A percentile compares a stretch with the other conserved stretches of the same genome.
These are phyloP conservation scores for Hemicordylus capensis DNA, from an alignment of 2,113 vertebrate genomes.

Conservation along the genomic window DNA sequence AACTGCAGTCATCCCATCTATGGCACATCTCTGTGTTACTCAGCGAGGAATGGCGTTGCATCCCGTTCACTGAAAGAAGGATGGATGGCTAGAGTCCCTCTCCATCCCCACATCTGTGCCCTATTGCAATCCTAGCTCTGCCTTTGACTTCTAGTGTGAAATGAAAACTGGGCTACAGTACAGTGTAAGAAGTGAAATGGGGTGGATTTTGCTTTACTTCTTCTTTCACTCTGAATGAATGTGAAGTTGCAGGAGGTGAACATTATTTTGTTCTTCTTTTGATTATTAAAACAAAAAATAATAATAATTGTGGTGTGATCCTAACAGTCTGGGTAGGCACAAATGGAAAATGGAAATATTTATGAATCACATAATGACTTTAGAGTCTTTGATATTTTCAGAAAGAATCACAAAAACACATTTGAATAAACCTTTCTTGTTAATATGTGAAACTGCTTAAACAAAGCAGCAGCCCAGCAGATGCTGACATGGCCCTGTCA, in stretches of 20 bases:
- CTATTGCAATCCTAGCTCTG: not conserved
- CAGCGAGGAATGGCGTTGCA: too few species aligned
- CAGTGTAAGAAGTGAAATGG: not conserved
- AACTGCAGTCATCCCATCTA: too few species aligned
- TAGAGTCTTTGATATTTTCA: constrained; percentile 45
- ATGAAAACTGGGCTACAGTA: not conserved
- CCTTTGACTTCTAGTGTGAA: not conserved
- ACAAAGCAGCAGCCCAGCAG: constrained; percentile 47
- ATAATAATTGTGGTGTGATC: constrained; percentile 21
- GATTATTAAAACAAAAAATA: constrained; percentile 30
- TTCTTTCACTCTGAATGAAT: not conserved
- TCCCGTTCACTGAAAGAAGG: not conserved
- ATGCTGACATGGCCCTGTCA: constrained; percentile 43
- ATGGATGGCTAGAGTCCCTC: not conserved
- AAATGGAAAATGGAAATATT: constrained; percentile 60
- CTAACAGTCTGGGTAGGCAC: constrained; percentile 42
- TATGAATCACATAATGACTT: constrained; percentile 48
- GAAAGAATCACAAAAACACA: constrained; percentile 47
- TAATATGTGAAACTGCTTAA: constrained; percentile 29
- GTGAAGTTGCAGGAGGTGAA: not conserved
- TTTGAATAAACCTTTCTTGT: constrained; percentile 51
- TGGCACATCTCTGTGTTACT: too few species aligned
- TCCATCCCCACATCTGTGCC: not conserved
- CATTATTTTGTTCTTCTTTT: not conserved
- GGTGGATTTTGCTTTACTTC: not conserved